Evolutionary conservation across 2,113 vertebrate species (phyloP).

Genomic region (Paramormyrops kingsleyae): DNA sequence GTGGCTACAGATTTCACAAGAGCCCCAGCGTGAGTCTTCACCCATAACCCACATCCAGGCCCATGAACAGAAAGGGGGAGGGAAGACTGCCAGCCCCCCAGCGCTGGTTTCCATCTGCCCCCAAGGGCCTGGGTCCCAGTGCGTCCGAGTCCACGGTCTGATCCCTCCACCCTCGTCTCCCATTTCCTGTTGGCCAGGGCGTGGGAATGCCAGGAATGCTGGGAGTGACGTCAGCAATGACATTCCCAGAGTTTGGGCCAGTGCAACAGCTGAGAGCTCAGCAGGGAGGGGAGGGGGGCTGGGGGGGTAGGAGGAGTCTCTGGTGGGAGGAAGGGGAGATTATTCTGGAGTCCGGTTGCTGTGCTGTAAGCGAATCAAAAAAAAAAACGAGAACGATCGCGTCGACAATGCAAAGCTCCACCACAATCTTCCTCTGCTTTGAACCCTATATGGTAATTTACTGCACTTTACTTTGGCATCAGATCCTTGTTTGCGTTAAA

Average conservation of each 20-base stretch:
- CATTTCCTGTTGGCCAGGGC: not conserved
- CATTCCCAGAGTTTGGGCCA: conserved; percentile 31
- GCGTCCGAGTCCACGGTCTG: not conserved
- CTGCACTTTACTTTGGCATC: not conserved
- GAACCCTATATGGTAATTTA: not conserved
- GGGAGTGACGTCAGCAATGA: conserved; percentile 33
- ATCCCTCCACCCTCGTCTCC: conserved; percentile 9
- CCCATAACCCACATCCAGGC: not conserved
- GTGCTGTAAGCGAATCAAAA: not conserved
- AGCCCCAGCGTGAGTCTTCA: not conserved
- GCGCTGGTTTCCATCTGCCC: not conserved
- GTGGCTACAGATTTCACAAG: not conserved
- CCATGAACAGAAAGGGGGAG: not conserved
- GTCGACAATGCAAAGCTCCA: not conserved
- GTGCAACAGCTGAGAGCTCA: conserved; percentile 31
- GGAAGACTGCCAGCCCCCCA: not conserved
- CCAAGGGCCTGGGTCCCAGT: not conserved
- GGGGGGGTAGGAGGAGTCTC: not conserved
- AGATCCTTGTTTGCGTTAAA: not conserved
- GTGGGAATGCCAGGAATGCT: conserved; percentile 32
- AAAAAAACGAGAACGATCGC: too few relatives aligned
- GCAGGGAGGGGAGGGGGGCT: conserved; percentile 21
- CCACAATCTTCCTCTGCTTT: not conserved
- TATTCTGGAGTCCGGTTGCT: not conserved
- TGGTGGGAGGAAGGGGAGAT: conserved; percentile 18